Percentiles rank a stretch among this genome's conserved stretches.
Evolutionary conservation across 1,140 invertebrate genomes (phyloP).

Genomic region (Cydia pomonella): DNA sequence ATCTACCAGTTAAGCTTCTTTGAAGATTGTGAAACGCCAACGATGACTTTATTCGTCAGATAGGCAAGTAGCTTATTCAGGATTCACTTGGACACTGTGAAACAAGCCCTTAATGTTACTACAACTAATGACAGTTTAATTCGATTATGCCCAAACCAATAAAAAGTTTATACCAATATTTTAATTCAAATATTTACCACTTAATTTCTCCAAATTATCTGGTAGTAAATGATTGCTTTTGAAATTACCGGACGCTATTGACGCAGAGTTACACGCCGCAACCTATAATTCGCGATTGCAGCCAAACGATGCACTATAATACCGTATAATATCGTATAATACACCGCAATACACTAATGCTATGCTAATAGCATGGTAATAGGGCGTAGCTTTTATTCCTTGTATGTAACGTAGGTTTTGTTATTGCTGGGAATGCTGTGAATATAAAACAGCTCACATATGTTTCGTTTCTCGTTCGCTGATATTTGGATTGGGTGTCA

Average conservation of each 20-base stretch:
- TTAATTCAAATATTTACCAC: not conserved
- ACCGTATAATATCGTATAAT: slow-evolving; percentile 11
- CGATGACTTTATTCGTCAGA: too few relatives aligned
- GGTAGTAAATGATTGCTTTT: not conserved
- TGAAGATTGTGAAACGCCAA: too few relatives aligned
- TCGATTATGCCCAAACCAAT: too few relatives aligned
- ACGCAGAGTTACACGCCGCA: not conserved
- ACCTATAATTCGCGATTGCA: slow-evolving; percentile 14
- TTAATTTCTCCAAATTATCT: not conserved
- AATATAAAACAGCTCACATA: slow-evolving; percentile 1
- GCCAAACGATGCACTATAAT: slow-evolving; percentile 1
- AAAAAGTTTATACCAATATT: too few relatives aligned
- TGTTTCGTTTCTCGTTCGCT: not conserved
- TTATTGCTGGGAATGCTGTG: slow-evolving; percentile 4
- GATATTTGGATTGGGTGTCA: too few relatives aligned
- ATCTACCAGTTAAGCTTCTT: too few relatives aligned
- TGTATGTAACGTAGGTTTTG: not conserved
- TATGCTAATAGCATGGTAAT: slow-evolving; percentile 8
- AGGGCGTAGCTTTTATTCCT: slow-evolving; percentile 6
- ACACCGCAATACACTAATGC: slow-evolving; percentile 11
- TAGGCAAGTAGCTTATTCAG: too few relatives aligned
- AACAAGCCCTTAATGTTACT: too few relatives aligned
- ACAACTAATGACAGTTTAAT: too few relatives aligned
- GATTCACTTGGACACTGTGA: too few relatives aligned
- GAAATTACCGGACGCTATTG: not conserved